Conservation (phyloP, 2,888 invertebrate species). For the Agrochola circellaris region DNA sequence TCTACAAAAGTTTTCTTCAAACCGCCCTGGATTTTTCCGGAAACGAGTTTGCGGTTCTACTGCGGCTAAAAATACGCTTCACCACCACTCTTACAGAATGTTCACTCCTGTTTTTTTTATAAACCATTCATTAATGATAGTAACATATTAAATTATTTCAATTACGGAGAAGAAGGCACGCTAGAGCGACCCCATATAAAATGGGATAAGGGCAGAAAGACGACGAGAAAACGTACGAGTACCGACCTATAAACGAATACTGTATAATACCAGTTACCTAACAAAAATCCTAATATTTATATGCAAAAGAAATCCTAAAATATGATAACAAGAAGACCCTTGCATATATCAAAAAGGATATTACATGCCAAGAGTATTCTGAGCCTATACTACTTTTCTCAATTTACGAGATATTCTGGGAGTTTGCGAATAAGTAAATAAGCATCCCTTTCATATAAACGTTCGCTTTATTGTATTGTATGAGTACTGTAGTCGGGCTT, state of each 20-base stretch:
- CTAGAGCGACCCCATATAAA: background rate
- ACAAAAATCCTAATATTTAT: conserved; percentile 38
- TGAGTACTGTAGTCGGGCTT: conserved; percentile 6
- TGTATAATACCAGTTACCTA: conserved; percentile 1
- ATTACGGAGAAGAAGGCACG: too few species aligned
- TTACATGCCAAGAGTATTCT: conserved; percentile 50
- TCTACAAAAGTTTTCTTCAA: background rate
- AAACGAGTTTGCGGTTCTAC: background rate
- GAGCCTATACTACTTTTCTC: conserved; percentile 33
- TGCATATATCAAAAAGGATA: conserved; percentile 52
- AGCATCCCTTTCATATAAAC: conserved; percentile 65
- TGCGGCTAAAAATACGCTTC: too few species aligned
- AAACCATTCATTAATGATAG: background rate
- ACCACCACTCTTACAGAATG: too few species aligned
- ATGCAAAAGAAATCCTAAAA: conserved; percentile 33
- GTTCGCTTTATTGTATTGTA: conserved; percentile 70
- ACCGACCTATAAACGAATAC: background rate
- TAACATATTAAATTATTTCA: background rate
- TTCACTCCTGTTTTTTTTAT: too few species aligned
- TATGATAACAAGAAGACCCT: conserved; percentile 33
- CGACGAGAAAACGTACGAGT: background rate
- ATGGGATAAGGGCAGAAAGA: too few species aligned
- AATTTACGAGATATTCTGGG: conserved; percentile 52
- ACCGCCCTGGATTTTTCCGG: background rate
- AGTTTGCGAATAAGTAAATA: conserved; percentile 55